A percentile compares a stretch with the other conserved stretches of the same genome.
Conservation (phyloP, 2,797 vertebrate genomes). For the Fratercula arctica region DNA sequence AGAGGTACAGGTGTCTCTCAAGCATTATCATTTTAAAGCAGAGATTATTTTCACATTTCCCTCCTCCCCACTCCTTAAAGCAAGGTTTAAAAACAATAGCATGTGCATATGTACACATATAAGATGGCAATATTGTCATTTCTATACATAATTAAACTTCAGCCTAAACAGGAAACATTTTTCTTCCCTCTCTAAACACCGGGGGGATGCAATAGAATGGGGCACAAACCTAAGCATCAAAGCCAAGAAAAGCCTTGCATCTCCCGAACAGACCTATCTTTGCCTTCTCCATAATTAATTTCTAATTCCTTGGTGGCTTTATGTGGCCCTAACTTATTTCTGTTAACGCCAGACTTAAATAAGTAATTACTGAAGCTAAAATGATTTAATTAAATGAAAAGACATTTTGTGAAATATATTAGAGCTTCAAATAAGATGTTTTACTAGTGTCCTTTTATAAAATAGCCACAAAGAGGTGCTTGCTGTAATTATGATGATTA, state of each 20-base stretch:
- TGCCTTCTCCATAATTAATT: not conserved
- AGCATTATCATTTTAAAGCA: not conserved
- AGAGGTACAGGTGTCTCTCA: not conserved
- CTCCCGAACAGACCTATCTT: not conserved
- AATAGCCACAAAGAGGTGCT: conserved; percentile 55
- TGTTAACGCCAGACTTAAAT: conserved; percentile 41
- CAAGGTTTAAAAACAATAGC: not conserved
- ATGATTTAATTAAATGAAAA: conserved; percentile 45
- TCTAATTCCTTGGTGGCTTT: conserved; percentile 3
- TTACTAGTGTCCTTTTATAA: conserved; percentile 43
- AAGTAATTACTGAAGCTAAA: conserved; percentile 52
- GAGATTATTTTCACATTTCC: not conserved
- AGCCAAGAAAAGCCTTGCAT: not conserved
- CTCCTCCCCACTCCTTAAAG: not conserved
- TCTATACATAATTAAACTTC: not conserved
- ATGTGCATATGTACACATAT: not conserved
- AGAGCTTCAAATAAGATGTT: conserved; percentile 57
- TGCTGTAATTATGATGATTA: conserved; percentile 45
- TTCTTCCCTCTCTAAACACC: not conserved
- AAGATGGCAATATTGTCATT: not conserved
- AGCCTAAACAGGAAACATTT: not conserved
- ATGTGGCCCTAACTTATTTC: conserved; percentile 13
- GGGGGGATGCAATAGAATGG: not conserved
- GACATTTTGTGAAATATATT: conserved; percentile 48
- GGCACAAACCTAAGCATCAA: not conserved